phyloP scores from a whole-genome alignment of 2,888 invertebrate genomes.

The Selenia dentaria region DNA sequence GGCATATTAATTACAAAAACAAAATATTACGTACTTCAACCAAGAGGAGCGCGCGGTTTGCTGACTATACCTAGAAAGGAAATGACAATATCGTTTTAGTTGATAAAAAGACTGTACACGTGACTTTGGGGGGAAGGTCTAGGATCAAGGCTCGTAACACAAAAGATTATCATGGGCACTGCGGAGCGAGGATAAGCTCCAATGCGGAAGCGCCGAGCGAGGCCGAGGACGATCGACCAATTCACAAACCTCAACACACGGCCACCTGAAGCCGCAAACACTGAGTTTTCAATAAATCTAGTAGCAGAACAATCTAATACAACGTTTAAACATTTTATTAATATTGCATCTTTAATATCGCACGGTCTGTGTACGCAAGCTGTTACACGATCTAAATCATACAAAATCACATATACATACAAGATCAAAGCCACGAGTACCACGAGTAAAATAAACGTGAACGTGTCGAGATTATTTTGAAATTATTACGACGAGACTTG shows the following conservation, averaged over 20 bases:
- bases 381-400: conserved; percentile 24
- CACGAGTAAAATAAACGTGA: conserved; percentile 34
- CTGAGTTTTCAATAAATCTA: conserved; percentile 34
- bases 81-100: conserved; percentile 69
- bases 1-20: conserved; percentile 40
- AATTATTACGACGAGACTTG: conserved; percentile 50
- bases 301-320: conserved; percentile 21
- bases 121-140: conserved; percentile 67
- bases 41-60: conserved; percentile 81
- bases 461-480: conserved; percentile 28
- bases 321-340: conserved; percentile 8
- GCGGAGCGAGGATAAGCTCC: conserved; percentile 77
- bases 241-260: conserved; percentile 69
- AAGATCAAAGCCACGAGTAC: conserved; percentile 37
- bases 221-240: conserved; percentile 79
- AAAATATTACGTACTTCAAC: conserved; percentile 79
- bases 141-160: conserved; percentile 73
- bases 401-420: conserved; percentile 20
- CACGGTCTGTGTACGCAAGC: conserved; percentile 16
- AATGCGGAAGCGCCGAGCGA: conserved; percentile 78
- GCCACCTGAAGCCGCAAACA: conserved; percentile 58
- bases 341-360: conserved; percentile 11
- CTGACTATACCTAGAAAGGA: conserved; percentile 84
- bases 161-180: conserved; percentile 78
- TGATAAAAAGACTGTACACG: conserved; percentile 53